These are phyloP conservation scores for Aphelocoma californica DNA, from an alignment of 2,797 vertebrate genomes.

Conservation along the genomic window DNA sequence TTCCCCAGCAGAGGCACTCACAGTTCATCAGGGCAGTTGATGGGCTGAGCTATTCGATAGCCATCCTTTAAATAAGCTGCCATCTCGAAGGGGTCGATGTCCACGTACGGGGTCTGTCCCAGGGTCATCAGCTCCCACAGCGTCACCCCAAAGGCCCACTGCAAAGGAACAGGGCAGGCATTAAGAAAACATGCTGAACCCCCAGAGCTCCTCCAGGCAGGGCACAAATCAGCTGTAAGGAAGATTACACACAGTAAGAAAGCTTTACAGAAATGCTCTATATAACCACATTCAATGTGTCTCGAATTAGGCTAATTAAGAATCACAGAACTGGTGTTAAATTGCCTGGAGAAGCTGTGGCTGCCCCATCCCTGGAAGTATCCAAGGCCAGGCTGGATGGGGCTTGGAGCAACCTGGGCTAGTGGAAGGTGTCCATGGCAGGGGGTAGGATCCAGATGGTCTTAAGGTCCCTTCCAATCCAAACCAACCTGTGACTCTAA, in stretches of 20 bases:
- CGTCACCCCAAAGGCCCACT: slow-evolving; percentile 98
- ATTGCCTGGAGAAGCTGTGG: not conserved
- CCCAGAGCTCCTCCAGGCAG: not conserved
- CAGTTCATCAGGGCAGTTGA: slow-evolving; percentile 99
- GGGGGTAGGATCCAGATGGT: not conserved
- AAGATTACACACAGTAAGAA: not conserved
- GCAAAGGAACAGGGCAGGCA: not conserved
- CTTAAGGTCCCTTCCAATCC: not conserved
- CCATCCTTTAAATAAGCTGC: slow-evolving; percentile 98
- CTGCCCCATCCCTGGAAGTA: not conserved
- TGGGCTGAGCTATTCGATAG: slow-evolving; percentile 99
- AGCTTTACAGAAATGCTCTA: not conserved
- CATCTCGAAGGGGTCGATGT: slow-evolving; percentile 99
- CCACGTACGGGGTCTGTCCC: slow-evolving; percentile 97
- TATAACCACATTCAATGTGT: too few species aligned
- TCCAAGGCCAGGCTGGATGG: rapidly evolving
- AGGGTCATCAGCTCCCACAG: slow-evolving; percentile 99
- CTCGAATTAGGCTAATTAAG: not conserved
- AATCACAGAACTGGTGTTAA: not conserved
- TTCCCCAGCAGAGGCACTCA: slow-evolving; percentile 71
- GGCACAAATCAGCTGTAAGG: not conserved
- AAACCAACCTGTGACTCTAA: not conserved
- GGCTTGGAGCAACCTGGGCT: not conserved
- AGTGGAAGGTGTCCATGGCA: not conserved
- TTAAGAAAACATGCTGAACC: not conserved